A percentile compares a stretch with the other conserved stretches of the same genome.
Conservation (phyloP, 1,140 invertebrate genomes). For the Drosophila dunni region DNA sequence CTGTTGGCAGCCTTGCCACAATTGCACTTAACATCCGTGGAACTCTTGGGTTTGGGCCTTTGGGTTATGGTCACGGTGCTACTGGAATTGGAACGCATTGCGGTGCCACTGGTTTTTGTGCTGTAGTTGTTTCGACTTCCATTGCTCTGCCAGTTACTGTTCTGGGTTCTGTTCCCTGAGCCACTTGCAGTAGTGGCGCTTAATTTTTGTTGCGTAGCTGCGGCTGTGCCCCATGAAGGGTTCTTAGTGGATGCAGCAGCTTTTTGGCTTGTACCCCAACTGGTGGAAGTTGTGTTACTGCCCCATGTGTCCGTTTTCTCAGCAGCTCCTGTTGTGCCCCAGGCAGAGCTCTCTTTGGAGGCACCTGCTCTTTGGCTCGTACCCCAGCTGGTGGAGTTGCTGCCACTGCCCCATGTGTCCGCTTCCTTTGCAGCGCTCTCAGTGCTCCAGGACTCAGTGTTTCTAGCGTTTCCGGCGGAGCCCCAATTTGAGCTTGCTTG, state of each 20-base stretch:
- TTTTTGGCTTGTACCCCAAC: neutral
- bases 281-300: neutral
- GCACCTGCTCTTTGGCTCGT: neutral
- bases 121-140: slow-evolving; percentile 1
- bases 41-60: neutral
- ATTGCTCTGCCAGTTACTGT: neutral
- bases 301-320: neutral
- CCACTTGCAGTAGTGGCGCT: neutral
- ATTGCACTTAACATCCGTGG: slow-evolving; percentile 52
- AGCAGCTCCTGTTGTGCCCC: neutral
- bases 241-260: neutral
- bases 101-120: neutral
- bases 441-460: slow-evolving; percentile 2
- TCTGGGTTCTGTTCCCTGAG: neutral
- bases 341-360: neutral
- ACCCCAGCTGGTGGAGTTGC: neutral
- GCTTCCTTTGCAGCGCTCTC: slow-evolving; percentile 5
- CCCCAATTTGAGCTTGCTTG: slow-evolving; percentile 27
- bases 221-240: neutral
- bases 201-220: neutral
- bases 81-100: slow-evolving; percentile 52
- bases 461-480: slow-evolving; percentile 2
- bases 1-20: slow-evolving; percentile 85
- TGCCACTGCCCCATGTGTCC: neutral
- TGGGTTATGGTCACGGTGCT: slow-evolving; percentile 64